Base-by-base conservation (phyloP, 2,888 invertebrate species). In the Machimus atricapillus region DNA sequence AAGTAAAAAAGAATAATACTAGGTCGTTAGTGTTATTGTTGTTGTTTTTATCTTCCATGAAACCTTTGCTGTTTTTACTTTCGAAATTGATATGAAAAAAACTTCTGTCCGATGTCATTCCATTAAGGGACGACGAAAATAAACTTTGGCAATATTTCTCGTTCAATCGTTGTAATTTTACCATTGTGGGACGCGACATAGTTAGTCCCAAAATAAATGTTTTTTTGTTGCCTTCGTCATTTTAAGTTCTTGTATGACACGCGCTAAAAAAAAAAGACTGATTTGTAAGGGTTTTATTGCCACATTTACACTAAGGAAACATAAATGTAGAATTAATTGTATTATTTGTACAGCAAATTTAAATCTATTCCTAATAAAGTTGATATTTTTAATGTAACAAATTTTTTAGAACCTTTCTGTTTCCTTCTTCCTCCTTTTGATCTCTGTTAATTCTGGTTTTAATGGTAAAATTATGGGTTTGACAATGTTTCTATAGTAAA, bases 261-360 rank as follows among this genome's bases (percentile, higher is more conserved):
- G 77, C 85, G 56, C 52, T 86, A 19, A 56, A 66, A 52, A 77
- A 86, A 86, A 77, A 86, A 86, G 85, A 86, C 85, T 86, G 85
- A 86, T 86, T 86, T 86, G 85, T 86, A 86, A 86, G 43, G 31
- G 43, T 86, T 73, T 86, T 76, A 86, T 86, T 86, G 85, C 46
- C 85, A 86, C 76, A 73, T 85, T 74, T 74, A 16, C 27, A 52
- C 27, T 19, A 52, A 81, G 81, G n/a, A 8, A 76, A 23, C 27
- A 78, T 40, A 43, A 78, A 43, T 43, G 52, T 83, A 83, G 37
- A 66, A 12, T 83, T 83, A 83, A 73, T 40, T 46, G 79, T 79
- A 79, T 37, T 37, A 76, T 76, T 78, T 81, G 81, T 81, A 81
- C 81, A 81, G 81, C 46, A n/a, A 83, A 37, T 43, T 43, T 66